phyloP scores from a whole-genome alignment of 2,888 invertebrate species.

The Drosophila infuscata region DNA sequence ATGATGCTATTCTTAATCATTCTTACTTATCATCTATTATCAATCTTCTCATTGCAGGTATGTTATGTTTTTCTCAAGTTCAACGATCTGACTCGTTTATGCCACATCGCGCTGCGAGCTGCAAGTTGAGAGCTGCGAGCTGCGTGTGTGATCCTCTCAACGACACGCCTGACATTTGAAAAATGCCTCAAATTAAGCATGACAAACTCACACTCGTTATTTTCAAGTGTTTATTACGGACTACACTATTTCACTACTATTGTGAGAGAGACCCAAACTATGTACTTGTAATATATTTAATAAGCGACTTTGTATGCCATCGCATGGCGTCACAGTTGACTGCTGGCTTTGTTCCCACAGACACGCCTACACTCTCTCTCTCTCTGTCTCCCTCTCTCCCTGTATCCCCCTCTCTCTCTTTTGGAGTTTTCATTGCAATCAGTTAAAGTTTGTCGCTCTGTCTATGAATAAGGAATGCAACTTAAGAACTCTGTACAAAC shows the following conservation, averaged over 20 bases:
- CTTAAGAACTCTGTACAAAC: constrained; percentile 64
- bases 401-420: not conserved
- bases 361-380: not conserved
- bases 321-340: constrained; percentile 53
- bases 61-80: constrained; percentile 31
- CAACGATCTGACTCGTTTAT: constrained; percentile 8
- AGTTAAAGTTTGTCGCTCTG: constrained; percentile 54
- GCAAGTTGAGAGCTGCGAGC: constrained; percentile 58
- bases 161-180: constrained; percentile 63
- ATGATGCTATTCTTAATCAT: not conserved
- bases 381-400: not conserved
- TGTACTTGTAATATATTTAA: constrained; percentile 53
- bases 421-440: constrained; percentile 8
- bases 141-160: constrained; percentile 68
- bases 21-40: constrained; percentile 12
- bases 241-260: not conserved
- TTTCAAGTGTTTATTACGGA: constrained; percentile 66
- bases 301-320: constrained; percentile 59
- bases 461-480: constrained; percentile 73
- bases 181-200: constrained; percentile 60
- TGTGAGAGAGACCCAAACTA: constrained; percentile 4
- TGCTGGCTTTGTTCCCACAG: constrained; percentile 35
- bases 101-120: constrained; percentile 1
- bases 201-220: constrained; percentile 40
- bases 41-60: constrained; percentile 52